These are phyloP conservation scores for Caenorhabditis inopinata DNA, from an alignment of 1,140 invertebrate genomes.

Conservation along the genomic window DNA sequence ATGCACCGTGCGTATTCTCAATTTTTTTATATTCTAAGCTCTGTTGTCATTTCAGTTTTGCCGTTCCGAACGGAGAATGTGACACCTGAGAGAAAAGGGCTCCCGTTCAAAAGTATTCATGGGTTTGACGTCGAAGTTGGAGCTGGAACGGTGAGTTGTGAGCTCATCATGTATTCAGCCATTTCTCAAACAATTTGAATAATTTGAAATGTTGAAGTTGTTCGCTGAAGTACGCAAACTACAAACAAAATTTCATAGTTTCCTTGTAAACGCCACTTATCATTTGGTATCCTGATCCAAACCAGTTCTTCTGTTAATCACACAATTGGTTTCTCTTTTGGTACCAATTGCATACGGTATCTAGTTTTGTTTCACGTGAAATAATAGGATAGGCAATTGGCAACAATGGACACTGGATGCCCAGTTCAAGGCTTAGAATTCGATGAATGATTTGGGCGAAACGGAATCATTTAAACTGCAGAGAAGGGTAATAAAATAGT, in stretches of 20 bases:
- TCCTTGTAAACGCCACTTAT: neutral
- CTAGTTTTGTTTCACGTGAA: conserved; percentile 6
- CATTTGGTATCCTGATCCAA: neutral
- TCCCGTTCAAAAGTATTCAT: neutral
- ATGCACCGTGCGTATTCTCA: no score
- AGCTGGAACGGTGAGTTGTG: neutral
- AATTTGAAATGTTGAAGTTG: no score
- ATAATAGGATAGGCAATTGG: neutral
- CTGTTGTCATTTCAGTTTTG: neutral
- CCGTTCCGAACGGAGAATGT: neutral
- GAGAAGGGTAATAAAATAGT: neutral
- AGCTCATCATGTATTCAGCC: neutral
- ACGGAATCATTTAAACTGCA: neutral
- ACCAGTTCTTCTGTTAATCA: no score
- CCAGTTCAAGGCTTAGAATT: neutral
- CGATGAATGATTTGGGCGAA: neutral
- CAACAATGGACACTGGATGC: neutral
- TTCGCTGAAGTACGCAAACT: no score
- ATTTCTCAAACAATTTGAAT: neutral
- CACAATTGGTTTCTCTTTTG: no score
- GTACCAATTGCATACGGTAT: conserved; percentile 7
- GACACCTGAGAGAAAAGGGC: neutral
- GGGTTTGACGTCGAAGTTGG: neutral
- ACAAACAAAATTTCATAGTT: conserved; percentile 17
- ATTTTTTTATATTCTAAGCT: no score